Base-by-base conservation (phyloP, 2,113 vertebrate species). In the Grammomys surdaster region DNA sequence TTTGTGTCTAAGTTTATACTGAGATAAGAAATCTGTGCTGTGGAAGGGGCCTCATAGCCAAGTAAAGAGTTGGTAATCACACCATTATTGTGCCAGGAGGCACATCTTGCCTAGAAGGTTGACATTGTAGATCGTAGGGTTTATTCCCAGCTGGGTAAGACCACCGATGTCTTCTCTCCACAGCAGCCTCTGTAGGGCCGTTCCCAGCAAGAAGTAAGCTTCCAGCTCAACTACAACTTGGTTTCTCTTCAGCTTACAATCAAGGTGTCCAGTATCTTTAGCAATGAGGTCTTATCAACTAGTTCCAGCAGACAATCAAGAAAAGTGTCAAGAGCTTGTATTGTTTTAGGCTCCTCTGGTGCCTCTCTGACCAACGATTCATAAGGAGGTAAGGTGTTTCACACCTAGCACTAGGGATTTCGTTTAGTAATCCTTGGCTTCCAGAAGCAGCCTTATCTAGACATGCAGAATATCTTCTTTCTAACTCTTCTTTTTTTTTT, bases 401-500 rank as follows among this genome's bases (percentile, higher is more conserved):
- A 48, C 60, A 86, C 10, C 31, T 33, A 11, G 17, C 19, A 69
- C 43, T 69, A 69, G 63, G 46, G 43, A 69, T 48, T 67, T 6
- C 67, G 31, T 87, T 87, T 69, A 87, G 63, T 87, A 69, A 67
- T 69, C 43, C 43, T 69, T 51, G 63, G 84, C 84, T 51, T 87
- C 22, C 43, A 48, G 63, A 63, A 69, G 9, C 43, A 87, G 63
- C 43, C 28, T 69, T 48, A 87, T 87, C 63, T 67, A 87, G 63
- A 87, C 43, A 87, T 24, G 11, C 84, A 87, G 63, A 87, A 87
- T 87, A 69, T 87, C 84, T 87, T 87, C 63, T 65, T 87, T 87
- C 84, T 69, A 51, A 87, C 84, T 87, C 60, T 86, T 87, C 3
- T 36, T 87, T 48, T 85, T 86, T n/a, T 51, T 7, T 43, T 1